Evolutionary conservation across 2,113 vertebrate species (phyloP), one percentile per base, ranked within the genome.

Genomic region (Ciconia boyciana): DNA sequence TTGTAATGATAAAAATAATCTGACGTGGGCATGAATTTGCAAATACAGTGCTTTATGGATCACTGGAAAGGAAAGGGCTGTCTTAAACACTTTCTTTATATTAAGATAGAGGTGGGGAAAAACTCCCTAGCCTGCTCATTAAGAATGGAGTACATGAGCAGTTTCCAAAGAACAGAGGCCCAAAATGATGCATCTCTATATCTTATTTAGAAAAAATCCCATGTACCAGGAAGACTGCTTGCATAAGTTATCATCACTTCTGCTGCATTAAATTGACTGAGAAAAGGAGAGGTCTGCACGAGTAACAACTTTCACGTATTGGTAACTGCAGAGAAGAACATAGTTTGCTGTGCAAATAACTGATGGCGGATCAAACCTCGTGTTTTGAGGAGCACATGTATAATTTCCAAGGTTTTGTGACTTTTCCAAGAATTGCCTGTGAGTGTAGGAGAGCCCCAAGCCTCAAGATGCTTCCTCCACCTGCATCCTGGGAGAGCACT

Each of bases 1-100:
- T 64, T 95, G 71, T 79, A 87, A 83, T 60, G 70, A 75, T 83
- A 87, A 83, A 87, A 94, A 69, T 95, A 91, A 95, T 81, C 77
- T 94, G 74, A 94, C 21, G 7, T 46, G 41, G 44, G 72, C 64
- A 87, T 13, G 3, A 77, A 62, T 94, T 96, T 89, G 62, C 72
- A 89, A 87, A 83, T 71, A 69, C 4, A 20, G 13, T 87, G 62
- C 54, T 80, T 85, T 88, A 77, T 36, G 82, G 43, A 69, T 87
- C 0, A 0, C 54, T 72, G 66, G 41, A n/a, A 89, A 87, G 39
- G 48, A 93, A 91, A 91, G 83, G 4, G 39, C 51, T 81, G 60
- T 48, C 89, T 79, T 39, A 90, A 96, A 72, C 64, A 76, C 48
- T 94, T 86, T 54, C 90, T 77, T 90, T 87, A 31, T 69, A 61